These are phyloP conservation scores for Smutsia gigantea DNA, from an alignment of 2,797 vertebrate species.

Conservation along the genomic window DNA sequence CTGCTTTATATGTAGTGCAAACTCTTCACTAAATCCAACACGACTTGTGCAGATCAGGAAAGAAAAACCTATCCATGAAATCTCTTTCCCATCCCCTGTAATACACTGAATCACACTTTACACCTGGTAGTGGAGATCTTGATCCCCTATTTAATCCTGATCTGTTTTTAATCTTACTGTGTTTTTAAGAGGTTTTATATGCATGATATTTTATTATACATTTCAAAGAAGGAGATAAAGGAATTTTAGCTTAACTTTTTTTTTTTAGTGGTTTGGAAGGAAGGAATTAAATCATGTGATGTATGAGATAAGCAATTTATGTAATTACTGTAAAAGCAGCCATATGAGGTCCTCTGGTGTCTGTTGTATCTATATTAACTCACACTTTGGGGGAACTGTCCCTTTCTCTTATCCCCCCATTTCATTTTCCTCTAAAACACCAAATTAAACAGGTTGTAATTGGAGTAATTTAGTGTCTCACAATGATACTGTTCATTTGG, in stretches of 20 bases:
- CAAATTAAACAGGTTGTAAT: slow-evolving; percentile 59
- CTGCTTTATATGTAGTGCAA: background rate
- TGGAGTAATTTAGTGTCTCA: slow-evolving; percentile 42
- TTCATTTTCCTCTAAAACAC: background rate
- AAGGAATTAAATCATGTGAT: slow-evolving; percentile 51
- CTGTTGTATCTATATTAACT: background rate
- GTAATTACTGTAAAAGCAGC: slow-evolving; percentile 8
- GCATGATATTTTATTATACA: slow-evolving; percentile 34
- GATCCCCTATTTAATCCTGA: slow-evolving; percentile 45
- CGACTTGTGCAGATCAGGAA: background rate
- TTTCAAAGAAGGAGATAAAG: slow-evolving; percentile 62
- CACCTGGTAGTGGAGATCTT: background rate
- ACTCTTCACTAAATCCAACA: background rate
- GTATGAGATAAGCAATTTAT: slow-evolving; percentile 39
- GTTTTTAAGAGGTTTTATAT: slow-evolving; percentile 48
- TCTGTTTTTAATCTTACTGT: slow-evolving; percentile 62
- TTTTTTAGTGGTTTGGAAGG: background rate
- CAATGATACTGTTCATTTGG: slow-evolving; percentile 48
- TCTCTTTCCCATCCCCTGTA: background rate
- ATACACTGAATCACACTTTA: slow-evolving; percentile 26
- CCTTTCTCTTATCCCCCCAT: background rate
- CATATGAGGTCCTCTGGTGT: background rate
- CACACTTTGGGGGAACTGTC: background rate
- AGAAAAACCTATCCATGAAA: slow-evolving; percentile 38
- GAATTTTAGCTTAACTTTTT: background rate